phyloP scores from a whole-genome alignment of 2,113 vertebrate species.

The Casuarius casuarius region DNA sequence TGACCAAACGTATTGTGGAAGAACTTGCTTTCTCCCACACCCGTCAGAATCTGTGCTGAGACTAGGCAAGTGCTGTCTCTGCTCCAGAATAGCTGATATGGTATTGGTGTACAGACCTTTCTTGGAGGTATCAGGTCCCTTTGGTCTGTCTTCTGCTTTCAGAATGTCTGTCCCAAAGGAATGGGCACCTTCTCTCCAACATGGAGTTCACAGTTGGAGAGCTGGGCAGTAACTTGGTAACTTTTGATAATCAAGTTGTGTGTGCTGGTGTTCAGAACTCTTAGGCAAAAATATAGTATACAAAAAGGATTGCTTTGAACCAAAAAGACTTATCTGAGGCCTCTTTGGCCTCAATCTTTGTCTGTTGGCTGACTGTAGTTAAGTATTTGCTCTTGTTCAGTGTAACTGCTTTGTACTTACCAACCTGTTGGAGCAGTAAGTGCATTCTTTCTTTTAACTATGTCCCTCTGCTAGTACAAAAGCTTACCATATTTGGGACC shows the following conservation, averaged over 20 bases:
- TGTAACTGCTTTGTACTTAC: background rate
- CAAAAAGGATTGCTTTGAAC: background rate
- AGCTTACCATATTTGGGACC: background rate
- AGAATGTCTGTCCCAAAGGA: background rate
- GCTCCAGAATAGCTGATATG: background rate
- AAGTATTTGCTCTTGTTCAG: too few species aligned
- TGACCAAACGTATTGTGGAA: background rate
- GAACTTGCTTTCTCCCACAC: background rate
- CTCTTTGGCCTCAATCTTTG: background rate
- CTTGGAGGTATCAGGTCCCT: background rate
- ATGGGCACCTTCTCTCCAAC: background rate
- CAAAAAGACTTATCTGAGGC: background rate
- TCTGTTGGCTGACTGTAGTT: background rate
- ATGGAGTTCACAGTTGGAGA: background rate
- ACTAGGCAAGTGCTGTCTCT: background rate
- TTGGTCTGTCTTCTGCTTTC: background rate
- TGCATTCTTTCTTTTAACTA: fast-evolving
- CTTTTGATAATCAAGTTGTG: background rate
- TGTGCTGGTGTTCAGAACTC: background rate
- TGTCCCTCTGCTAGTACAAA: background rate
- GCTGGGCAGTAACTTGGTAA: background rate
- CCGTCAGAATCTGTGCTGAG: background rate
- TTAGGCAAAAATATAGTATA: background rate
- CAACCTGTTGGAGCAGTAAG: background rate
- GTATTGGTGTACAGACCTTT: background rate